Percentiles rank a stretch among this genome's conserved stretches.
Evolutionary conservation across 2,113 vertebrate genomes (phyloP).

Genomic region (Sebastes fasciatus): DNA sequence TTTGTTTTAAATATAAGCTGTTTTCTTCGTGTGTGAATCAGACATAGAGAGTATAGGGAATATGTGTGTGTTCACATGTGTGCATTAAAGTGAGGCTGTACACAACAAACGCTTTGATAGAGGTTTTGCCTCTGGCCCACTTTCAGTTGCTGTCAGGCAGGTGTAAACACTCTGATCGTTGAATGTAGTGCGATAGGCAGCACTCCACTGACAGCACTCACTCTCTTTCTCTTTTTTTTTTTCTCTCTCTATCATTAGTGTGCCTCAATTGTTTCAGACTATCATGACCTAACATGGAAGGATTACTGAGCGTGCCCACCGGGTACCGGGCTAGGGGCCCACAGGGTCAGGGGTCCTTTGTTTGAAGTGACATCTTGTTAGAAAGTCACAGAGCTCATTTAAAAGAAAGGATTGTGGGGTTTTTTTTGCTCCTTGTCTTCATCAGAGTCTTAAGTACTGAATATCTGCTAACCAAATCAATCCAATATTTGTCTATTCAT

Average conservation of each 20-base stretch:
- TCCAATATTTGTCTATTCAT: not conserved
- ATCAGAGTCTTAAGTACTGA: not conserved
- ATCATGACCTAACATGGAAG: not conserved
- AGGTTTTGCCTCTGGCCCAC: constrained; percentile 42
- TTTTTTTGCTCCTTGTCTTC: not conserved
- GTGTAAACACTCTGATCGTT: constrained; percentile 60
- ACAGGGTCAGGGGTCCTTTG: not conserved
- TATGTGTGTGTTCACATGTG: not conserved
- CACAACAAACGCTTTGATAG: constrained; percentile 45
- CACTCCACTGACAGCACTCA: not conserved
- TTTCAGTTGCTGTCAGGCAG: constrained; percentile 49
- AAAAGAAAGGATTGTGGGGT: not conserved
- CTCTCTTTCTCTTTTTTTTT: not conserved
- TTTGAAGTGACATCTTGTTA: not conserved
- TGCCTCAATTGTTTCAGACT: constrained; percentile 12
- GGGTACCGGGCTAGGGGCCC: not conserved
- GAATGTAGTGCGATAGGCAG: constrained; percentile 28
- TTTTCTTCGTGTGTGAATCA: constrained; percentile 13
- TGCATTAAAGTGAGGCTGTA: constrained; percentile 23
- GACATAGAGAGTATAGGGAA: not conserved
- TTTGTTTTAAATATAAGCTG: not conserved
- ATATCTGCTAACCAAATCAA: not conserved
- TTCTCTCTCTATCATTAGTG: constrained; percentile 2
- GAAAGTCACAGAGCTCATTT: constrained; percentile 11
- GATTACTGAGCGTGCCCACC: not conserved